Evolutionary conservation across 2,113 vertebrate species (phyloP).

Genomic region (Anhinga rufa): DNA sequence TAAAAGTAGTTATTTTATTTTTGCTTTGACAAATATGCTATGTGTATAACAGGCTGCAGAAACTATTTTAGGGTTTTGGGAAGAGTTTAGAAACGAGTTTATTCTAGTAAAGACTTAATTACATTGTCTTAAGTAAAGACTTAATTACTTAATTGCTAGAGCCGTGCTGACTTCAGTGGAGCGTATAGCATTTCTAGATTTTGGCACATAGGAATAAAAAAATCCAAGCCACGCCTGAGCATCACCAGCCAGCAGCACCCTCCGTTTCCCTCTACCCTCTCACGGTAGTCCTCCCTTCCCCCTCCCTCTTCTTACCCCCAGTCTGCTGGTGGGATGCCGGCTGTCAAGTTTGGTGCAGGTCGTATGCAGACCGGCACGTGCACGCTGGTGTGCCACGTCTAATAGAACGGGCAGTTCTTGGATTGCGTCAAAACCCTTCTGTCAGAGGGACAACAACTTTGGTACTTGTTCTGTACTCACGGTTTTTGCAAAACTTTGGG

Average conservation of each 20-base stretch:
- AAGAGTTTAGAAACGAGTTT: background rate
- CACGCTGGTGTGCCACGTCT: background rate
- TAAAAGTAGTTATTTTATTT: background rate
- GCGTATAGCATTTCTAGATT: background rate
- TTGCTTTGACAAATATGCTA: background rate
- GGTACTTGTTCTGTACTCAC: background rate
- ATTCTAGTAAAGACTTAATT: background rate
- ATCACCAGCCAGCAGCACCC: background rate
- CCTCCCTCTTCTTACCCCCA: no score
- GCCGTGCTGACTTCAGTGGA: background rate
- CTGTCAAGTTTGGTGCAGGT: background rate
- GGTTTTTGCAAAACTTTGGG: background rate
- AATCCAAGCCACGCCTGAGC: no score
- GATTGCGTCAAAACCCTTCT: background rate
- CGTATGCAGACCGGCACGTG: accelerated
- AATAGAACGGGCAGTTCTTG: background rate
- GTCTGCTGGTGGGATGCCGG: background rate
- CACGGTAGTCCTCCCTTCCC: background rate
- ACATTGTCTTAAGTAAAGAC: background rate
- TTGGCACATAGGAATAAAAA: background rate
- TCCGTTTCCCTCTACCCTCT: accelerated
- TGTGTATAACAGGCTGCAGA: background rate
- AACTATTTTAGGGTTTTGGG: background rate
- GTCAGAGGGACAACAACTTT: background rate
- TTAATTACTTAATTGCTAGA: background rate